Evolutionary conservation across 2,888 invertebrate species (phyloP).

Genomic region (Scaeva pyrastri): DNA sequence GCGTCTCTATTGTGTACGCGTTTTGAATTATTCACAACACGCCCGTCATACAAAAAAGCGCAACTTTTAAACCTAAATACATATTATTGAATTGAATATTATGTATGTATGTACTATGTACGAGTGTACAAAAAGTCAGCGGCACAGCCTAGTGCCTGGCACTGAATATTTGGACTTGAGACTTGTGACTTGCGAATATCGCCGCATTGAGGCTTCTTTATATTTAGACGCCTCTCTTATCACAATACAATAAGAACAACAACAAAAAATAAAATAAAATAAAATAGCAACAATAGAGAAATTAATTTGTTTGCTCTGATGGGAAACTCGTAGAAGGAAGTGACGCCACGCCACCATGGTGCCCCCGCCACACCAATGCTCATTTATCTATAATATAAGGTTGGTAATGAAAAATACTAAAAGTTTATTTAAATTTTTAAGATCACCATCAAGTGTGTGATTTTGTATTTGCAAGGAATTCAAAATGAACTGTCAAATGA

Average conservation of each 20-base stretch:
- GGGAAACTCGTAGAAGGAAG: constrained; percentile 31
- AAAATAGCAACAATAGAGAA: neutral
- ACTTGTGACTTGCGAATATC: neutral
- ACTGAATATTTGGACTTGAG: constrained; percentile 45
- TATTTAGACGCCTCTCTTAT: constrained; percentile 40
- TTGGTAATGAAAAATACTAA: neutral
- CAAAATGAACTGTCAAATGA: constrained; percentile 17
- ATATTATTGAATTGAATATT: neutral
- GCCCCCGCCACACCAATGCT: no score
- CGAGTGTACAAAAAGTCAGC: neutral
- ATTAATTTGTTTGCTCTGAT: constrained; percentile 22
- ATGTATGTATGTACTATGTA: no score
- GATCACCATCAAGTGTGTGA: neutral
- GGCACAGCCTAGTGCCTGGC: constrained; percentile 58
- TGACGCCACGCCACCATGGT: no score
- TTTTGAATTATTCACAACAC: constrained; percentile 51
- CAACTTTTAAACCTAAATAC: neutral
- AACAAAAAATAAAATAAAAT: no score
- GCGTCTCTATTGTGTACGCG: constrained; percentile 62
- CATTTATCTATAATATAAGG: constrained; percentile 10
- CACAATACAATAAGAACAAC: constrained; percentile 21
- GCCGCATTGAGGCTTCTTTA: constrained; percentile 19
- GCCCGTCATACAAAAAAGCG: constrained; percentile 38
- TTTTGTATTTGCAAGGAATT: neutral
- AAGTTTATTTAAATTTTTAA: neutral